Conservation (phyloP, 1,140 invertebrate species). For the Anastrepha ludens region DNA sequence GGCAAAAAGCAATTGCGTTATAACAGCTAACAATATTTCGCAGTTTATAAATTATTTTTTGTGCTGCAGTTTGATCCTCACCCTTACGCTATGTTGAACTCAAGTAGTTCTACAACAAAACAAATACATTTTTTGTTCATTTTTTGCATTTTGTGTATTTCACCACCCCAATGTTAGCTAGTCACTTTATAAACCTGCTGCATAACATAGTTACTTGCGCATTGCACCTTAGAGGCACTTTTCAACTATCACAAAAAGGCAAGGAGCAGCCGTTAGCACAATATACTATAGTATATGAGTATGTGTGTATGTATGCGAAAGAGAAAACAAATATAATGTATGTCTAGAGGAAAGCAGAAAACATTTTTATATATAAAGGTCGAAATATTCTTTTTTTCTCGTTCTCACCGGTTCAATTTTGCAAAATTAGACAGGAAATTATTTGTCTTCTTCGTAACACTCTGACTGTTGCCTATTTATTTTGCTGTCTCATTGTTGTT, state of each 20-base stretch:
- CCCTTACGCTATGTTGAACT: neutral
- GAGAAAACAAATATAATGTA: neutral
- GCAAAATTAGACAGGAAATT: constrained; percentile 53
- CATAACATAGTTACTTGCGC: constrained; percentile 9
- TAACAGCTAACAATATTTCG: constrained; percentile 13
- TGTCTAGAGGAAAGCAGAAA: neutral
- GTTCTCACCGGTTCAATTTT: constrained; percentile 38
- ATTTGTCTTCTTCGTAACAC: constrained; percentile 52
- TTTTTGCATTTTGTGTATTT: neutral
- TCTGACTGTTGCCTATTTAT: constrained; percentile 40
- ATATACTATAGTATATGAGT: neutral
- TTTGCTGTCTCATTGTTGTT: neutral
- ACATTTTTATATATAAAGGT: neutral
- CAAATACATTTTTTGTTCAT: neutral
- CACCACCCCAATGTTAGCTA: neutral
- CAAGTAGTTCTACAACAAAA: neutral
- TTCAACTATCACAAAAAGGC: constrained; percentile 9
- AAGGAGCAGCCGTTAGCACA: constrained; percentile 39
- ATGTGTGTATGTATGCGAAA: neutral
- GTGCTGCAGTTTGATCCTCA: neutral
- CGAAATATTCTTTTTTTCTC: neutral
- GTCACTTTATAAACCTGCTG: neutral
- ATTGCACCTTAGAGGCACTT: constrained; percentile 27
- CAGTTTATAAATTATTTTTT: constrained; percentile 45
- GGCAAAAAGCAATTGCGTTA: constrained; percentile 1